Evolutionary conservation across 1,140 invertebrate genomes (phyloP), one percentile per base, ranked within the genome.

Genomic region (Zophobas morio): DNA sequence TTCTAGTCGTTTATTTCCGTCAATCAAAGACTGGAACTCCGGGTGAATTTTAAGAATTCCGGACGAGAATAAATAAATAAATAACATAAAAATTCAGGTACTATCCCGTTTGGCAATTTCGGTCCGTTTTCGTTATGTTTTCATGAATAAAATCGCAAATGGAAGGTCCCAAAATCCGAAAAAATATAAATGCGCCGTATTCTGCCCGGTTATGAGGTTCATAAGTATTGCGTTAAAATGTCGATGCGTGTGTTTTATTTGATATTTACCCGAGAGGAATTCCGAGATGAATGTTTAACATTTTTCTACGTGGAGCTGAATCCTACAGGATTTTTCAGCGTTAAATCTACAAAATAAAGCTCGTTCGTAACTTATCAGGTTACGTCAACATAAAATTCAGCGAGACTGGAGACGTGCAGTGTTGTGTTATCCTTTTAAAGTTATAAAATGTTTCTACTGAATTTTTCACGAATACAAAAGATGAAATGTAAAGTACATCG

Each of bases 341-440:
- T 66, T 5, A 42, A 66, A 66, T 32, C 39, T 66, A 66, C 60
- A 42, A 66, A 66, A 66, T 66, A 66, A 66, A 66, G 60, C 60
- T 47, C 60, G 37, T 66, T 66, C 39, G 42, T 39, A 66, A 66
- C 60, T 66, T 66, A 66, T 66, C 39, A 66, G 60, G 60, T 66
- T 66, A 66, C 39, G 60, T 66, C 60, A 66, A 66, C 60, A 66
- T 66, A 66, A 66, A 66, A 66, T 66, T 66, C 60, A 39, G 60
- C 20, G 49, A 46, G 39, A 66, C 37, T 42, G 39, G 60, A 42
- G 60, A 66, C 39, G 60, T 42, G 60, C 39, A n/a, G 33, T 66
- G 60, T 42, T 66, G 8, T 66, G 37, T 46, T 66, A 66, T 66
- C 60, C 60, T 42, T 20, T 20, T 66, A 47, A 66, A 46, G 60